Conservation (phyloP, 2,888 invertebrate genomes). For the Eupithecia tripunctaria region DNA sequence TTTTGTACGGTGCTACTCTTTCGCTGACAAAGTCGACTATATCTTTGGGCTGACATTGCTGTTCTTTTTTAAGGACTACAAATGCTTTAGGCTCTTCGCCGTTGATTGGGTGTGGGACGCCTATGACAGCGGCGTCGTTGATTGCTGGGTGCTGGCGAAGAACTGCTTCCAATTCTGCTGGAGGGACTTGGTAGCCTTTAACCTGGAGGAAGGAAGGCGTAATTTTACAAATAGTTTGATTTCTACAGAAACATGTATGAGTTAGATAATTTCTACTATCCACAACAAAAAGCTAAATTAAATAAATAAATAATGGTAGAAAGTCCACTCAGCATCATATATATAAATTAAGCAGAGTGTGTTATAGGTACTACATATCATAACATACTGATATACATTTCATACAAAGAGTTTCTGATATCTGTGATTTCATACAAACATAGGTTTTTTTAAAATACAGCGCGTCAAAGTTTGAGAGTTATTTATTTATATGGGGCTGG, state of each 20-base stretch:
- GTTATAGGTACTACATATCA: too few species aligned
- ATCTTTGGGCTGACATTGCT: conserved; percentile 73
- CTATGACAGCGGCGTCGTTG: conserved; percentile 93
- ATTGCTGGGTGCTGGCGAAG: conserved; percentile 90
- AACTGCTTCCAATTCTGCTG: conserved; percentile 93
- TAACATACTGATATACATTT: too few species aligned
- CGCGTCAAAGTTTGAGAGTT: too few species aligned
- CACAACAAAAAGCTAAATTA: too few species aligned
- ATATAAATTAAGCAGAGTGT: too few species aligned
- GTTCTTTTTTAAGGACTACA: conserved; percentile 80
- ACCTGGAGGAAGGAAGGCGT: conserved; percentile 70
- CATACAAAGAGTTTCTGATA: too few species aligned
- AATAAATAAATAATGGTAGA: too few species aligned
- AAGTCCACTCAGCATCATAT: too few species aligned
- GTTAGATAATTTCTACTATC: neutral
- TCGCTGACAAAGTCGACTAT: conserved; percentile 86
- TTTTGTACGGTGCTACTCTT: conserved; percentile 91
- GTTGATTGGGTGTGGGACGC: conserved; percentile 87
- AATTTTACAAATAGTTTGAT: neutral
- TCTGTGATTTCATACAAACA: too few species aligned
- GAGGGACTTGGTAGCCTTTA: conserved; percentile 91
- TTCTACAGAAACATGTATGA: neutral
- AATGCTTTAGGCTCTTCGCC: conserved; percentile 93
- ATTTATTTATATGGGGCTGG: too few species aligned
- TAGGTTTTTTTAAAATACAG: too few species aligned